Conservation (phyloP, 2,797 vertebrate species). For the Megaceryle alcyon region DNA sequence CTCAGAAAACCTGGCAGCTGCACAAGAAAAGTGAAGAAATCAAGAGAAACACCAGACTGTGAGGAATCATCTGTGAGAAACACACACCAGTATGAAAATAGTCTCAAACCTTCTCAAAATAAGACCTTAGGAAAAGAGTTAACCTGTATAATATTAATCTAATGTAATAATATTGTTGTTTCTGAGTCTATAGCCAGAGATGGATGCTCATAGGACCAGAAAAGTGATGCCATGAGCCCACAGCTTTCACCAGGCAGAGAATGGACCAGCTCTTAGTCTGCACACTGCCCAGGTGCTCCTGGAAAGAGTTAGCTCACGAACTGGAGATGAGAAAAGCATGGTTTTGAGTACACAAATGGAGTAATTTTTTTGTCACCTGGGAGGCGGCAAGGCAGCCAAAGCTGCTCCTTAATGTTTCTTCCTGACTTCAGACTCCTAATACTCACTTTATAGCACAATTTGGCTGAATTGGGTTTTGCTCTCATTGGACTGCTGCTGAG, state of each 20-base stretch:
- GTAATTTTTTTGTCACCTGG: background rate
- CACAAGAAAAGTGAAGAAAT: background rate
- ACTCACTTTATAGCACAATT: background rate
- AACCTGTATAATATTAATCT: background rate
- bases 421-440: background rate
- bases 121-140: background rate
- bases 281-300: background rate
- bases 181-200: background rate
- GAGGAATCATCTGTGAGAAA: background rate
- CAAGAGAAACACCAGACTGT: background rate
- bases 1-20: conserved; percentile 21
- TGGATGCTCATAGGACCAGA: background rate
- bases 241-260: background rate
- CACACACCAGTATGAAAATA: background rate
- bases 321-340: background rate
- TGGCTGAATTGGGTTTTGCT: background rate
- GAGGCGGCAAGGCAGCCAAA: background rate
- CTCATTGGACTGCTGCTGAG: background rate
- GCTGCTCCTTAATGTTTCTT: background rate
- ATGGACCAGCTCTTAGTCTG: background rate
- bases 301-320: background rate
- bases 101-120: background rate
- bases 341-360: background rate
- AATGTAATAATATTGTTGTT: background rate
- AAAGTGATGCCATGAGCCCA: background rate